These are phyloP conservation scores for Semotilus atromaculatus DNA, from an alignment of 2,797 vertebrate genomes.

Conservation along the genomic window DNA sequence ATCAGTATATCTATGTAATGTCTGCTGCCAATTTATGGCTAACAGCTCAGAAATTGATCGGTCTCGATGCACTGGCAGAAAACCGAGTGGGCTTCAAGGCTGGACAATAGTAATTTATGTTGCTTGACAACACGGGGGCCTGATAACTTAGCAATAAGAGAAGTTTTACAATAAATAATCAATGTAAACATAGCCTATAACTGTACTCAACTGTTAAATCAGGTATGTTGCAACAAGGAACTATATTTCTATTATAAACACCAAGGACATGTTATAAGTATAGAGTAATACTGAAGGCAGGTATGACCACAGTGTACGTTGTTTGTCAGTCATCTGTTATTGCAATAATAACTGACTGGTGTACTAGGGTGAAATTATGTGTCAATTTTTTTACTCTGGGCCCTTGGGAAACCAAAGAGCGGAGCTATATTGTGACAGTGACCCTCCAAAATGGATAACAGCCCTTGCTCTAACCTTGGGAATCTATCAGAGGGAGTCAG, in stretches of 20 bases:
- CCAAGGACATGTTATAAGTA: constrained; percentile 16
- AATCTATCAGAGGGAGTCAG: constrained; percentile 70
- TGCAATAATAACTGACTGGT: constrained; percentile 27
- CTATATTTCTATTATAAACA: constrained; percentile 47
- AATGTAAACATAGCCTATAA: constrained; percentile 18
- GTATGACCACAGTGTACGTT: constrained; percentile 29
- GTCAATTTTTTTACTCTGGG: neutral
- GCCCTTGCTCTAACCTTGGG: constrained; percentile 65
- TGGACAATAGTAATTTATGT: constrained; percentile 37
- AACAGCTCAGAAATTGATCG: constrained; percentile 72
- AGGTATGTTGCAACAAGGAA: constrained; percentile 51
- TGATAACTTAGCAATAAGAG: constrained; percentile 15
- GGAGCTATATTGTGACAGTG: constrained; percentile 54
- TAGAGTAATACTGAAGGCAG: constrained; percentile 48
- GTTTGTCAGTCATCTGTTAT: constrained; percentile 36
- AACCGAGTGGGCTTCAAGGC: constrained; percentile 42
- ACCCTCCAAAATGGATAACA: constrained; percentile 58
- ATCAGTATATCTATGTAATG: constrained; percentile 65
- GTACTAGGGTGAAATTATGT: constrained; percentile 36
- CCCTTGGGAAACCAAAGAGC: constrained; percentile 30
- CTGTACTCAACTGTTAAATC: constrained; percentile 59
- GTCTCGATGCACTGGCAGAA: constrained; percentile 59
- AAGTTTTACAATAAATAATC: constrained; percentile 12
- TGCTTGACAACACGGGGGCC: constrained; percentile 18
- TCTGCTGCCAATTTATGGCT: constrained; percentile 73